Conservation (phyloP, 2,797 vertebrate genomes). For the Falco peregrinus region DNA sequence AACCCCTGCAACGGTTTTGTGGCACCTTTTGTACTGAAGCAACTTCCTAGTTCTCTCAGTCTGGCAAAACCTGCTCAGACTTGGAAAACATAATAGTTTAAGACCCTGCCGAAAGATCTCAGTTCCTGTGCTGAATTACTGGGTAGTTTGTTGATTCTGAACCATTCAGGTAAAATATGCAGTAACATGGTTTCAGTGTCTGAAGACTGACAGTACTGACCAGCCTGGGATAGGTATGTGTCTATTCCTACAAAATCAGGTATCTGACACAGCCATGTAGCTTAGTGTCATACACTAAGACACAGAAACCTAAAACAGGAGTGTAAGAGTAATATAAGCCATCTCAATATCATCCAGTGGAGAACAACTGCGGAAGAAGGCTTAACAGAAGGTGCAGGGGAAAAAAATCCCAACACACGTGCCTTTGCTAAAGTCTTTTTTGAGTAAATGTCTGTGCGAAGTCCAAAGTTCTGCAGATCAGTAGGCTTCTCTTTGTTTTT, state of each 20-base stretch:
- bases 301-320: neutral
- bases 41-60: neutral
- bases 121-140: fast-evolving
- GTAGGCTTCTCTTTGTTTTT: constrained; percentile 92
- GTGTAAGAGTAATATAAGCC: fast-evolving
- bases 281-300: fast-evolving
- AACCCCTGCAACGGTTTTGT: neutral
- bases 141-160: neutral
- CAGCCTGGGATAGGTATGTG: fast-evolving
- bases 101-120: neutral
- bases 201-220: neutral
- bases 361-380: neutral
- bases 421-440: constrained; percentile 91
- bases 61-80: neutral
- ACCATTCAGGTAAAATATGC: neutral
- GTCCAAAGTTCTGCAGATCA: constrained; percentile 95
- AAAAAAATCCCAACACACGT: neutral
- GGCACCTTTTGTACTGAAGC: neutral
- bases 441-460: constrained; percentile 91
- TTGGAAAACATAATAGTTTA: neutral
- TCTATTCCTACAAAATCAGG: neutral
- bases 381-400: neutral
- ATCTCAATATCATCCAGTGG: neutral
- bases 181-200: neutral
- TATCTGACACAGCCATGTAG: neutral